phyloP scores from a whole-genome alignment of 2,113 vertebrate species.

The Myrmecophaga tridactyla region DNA sequence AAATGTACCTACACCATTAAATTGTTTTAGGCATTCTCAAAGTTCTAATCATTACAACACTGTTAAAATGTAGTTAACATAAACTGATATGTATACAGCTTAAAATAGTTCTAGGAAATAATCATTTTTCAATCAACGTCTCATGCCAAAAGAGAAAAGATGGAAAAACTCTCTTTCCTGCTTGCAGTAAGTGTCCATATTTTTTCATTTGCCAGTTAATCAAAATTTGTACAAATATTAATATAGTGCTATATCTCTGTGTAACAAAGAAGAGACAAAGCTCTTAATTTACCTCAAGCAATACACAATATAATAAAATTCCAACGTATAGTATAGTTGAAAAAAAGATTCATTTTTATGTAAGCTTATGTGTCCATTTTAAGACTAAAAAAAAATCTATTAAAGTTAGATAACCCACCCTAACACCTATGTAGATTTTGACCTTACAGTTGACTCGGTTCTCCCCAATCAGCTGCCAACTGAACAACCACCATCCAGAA shows the following conservation, averaged over 20 bases:
- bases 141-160: neutral
- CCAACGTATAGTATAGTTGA: neutral
- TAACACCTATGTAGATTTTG: neutral
- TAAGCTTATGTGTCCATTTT: neutral
- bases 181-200: neutral
- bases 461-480: neutral
- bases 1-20: neutral
- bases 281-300: neutral
- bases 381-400: neutral
- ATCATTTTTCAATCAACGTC: neutral
- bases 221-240: neutral
- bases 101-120: neutral
- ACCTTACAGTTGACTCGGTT: neutral
- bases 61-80: neutral
- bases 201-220: neutral
- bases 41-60: neutral
- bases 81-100: neutral
- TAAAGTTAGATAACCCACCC: neutral
- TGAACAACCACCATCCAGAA: neutral
- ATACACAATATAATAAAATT: neutral
- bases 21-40: neutral
- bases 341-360: neutral
- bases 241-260: neutral
- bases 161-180: neutral
- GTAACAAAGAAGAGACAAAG: neutral